Evolutionary conservation across 2,888 invertebrate species (phyloP).

Genomic region (Pecten maximus): DNA sequence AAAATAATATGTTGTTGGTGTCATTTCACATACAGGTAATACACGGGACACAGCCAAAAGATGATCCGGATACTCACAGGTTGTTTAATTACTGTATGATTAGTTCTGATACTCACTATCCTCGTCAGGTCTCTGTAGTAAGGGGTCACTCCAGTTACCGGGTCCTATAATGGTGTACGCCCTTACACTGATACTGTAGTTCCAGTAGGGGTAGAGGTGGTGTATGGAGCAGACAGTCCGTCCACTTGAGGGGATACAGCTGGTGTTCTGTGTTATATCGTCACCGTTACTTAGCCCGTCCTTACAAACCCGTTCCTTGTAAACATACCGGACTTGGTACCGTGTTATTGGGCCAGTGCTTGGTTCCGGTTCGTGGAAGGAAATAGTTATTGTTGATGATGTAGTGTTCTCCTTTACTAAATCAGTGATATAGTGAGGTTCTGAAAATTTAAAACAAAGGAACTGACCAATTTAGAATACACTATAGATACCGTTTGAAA

Average conservation of each 20-base stretch:
- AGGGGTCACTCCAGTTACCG: not conserved
- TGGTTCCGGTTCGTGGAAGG: not conserved
- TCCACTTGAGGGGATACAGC: not conserved
- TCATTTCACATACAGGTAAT: no score
- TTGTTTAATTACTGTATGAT: no score
- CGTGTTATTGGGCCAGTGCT: not conserved
- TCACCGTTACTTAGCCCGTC: not conserved
- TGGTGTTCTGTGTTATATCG: not conserved
- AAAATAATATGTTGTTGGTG: no score
- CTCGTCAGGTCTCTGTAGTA: not conserved
- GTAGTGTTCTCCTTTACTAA: not conserved
- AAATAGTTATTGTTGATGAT: not conserved
- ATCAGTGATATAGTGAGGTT: not conserved
- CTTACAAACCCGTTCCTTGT: not conserved
- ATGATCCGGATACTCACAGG: no score
- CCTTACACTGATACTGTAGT: constrained; percentile 23
- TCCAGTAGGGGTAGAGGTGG: not conserved
- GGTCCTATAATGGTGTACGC: not conserved
- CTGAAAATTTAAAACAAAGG: not conserved
- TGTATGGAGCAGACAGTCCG: not conserved
- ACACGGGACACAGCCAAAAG: no score
- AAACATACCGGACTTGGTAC: not conserved
- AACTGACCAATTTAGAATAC: no score
- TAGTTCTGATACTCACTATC: not conserved
- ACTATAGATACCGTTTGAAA: no score